Evolutionary conservation across 1,140 invertebrate species (phyloP).

Genomic region (Macrostomum lignano): DNA sequence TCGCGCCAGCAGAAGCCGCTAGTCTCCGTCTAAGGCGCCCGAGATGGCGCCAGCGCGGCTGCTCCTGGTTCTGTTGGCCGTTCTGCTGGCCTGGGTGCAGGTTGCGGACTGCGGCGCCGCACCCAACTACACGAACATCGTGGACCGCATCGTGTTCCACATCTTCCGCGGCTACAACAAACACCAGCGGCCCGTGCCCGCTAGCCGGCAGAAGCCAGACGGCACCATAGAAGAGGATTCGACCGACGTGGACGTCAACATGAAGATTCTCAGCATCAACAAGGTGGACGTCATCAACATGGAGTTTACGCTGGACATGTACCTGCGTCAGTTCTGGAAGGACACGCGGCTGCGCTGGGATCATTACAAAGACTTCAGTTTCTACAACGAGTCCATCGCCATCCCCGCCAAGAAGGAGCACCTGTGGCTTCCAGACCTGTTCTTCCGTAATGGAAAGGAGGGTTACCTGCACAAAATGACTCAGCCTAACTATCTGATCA

Average conservation of each 20-base stretch:
- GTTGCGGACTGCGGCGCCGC: too few relatives aligned
- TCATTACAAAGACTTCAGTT: slow-evolving; percentile 33
- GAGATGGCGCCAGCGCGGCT: too few relatives aligned
- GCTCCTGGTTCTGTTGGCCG: too few relatives aligned
- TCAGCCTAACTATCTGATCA: slow-evolving; percentile 38
- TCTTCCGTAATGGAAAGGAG: slow-evolving; percentile 39
- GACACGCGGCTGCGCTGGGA: slow-evolving; percentile 5
- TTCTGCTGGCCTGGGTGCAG: too few relatives aligned
- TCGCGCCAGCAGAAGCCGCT: too few relatives aligned
- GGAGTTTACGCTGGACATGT: slow-evolving; percentile 6
- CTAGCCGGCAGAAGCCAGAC: too few relatives aligned
- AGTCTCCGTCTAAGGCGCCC: too few relatives aligned
- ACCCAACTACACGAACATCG: too few relatives aligned
- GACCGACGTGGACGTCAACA: slow-evolving; percentile 3
- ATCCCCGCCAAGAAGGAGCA: slow-evolving; percentile 11
- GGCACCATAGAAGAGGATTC: neutral
- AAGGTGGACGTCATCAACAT: neutral
- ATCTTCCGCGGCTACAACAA: too few relatives aligned
- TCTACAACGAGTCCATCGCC: slow-evolving; percentile 26
- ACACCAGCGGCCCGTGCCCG: too few relatives aligned
- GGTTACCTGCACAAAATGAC: slow-evolving; percentile 19
- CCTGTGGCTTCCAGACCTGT: slow-evolving; percentile 38
- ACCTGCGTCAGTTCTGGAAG: slow-evolving; percentile 6
- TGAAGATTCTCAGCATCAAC: slow-evolving; percentile 3
- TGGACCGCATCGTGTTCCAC: too few relatives aligned